Base-by-base conservation (phyloP, 2,888 invertebrate genomes). In the Leptothorax acervorum region DNA sequence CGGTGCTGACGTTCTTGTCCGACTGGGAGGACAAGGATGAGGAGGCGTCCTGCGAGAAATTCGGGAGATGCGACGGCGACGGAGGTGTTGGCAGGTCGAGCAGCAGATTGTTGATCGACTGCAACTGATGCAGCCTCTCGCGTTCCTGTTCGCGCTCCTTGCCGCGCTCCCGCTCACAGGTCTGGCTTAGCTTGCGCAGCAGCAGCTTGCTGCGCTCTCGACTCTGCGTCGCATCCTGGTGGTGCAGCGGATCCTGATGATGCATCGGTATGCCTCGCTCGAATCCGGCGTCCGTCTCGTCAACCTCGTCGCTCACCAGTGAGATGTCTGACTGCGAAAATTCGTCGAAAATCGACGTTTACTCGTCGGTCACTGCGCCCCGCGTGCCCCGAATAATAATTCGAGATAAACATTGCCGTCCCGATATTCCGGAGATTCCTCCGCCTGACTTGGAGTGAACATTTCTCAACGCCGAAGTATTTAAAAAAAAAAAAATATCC, bases 91-190 rank as follows among this genome's bases (percentile, higher is more conserved):
- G 92, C 35, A 93, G 78, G 73, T 94, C 93, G 45, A 93, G 84
- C 66, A 94, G 89, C 55, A 94, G 85, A 84, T 92, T 94, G 86
- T 90, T 92, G 76, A 93, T 92, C 35, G 93, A 92, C 82, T 93
- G 93, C 70, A 93, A 83, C 81, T 93, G 93, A 70, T 93, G 92
- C 42, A 93, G 83, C n/a, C 91, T 87, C 78, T 92, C 90, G 9
- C 82, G 83, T 9, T 86, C 85, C 6, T 85, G 87, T n/a, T 90
- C 85, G 9, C 85, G 90, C 4, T 88, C 86, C 35, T 89, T 85
- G 51, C 90, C 88, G 73, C 84, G 87, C 39, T 84, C 75, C 11
- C 83, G 83, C 42, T 90, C 90, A 42, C 88, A 83, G 28, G 87
- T 86, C 23, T 78, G 83, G 42, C 70, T 81, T 28, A 81, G 75